Percentiles rank a stretch among this genome's conserved stretches.
phyloP scores from a whole-genome alignment of 2,888 invertebrate genomes.

The Cephalotes varians region DNA sequence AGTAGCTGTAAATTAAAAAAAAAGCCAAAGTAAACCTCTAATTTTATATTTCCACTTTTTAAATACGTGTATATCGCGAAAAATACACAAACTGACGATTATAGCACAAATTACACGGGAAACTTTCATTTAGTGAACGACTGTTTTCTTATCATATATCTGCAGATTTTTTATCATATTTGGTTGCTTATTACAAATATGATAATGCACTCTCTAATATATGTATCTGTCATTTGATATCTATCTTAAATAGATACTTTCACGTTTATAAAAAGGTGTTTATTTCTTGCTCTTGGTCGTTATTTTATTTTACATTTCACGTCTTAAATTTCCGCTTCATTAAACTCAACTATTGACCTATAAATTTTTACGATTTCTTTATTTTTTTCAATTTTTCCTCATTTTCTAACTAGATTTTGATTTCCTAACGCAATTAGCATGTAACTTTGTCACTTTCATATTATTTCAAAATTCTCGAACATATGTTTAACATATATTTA shows the following conservation, averaged over 20 bases:
- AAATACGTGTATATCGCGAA: neutral
- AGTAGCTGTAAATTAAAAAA: neutral
- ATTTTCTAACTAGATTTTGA: neutral
- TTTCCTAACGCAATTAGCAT: neutral
- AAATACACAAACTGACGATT: neutral
- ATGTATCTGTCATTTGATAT: neutral
- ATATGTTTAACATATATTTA: neutral
- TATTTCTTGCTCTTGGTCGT: neutral
- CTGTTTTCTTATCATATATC: neutral
- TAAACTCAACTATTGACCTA: slow-evolving; percentile 15
- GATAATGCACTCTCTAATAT: slow-evolving; percentile 11
- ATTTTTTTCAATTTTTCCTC: neutral
- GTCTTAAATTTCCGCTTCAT: slow-evolving; percentile 41
- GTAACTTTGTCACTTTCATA: neutral
- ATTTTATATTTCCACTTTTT: slow-evolving; percentile 6
- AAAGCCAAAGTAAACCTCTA: neutral
- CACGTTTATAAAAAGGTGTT: neutral
- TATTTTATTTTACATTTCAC: slow-evolving; percentile 33
- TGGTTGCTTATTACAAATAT: neutral
- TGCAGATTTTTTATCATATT: neutral
- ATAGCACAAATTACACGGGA: neutral
- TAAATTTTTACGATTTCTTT: slow-evolving; percentile 30
- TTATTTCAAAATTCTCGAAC: neutral
- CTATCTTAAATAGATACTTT: neutral
- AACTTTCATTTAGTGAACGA: neutral